phyloP scores from a whole-genome alignment of 2,113 vertebrate species.

The Oncorhynchus nerka region DNA sequence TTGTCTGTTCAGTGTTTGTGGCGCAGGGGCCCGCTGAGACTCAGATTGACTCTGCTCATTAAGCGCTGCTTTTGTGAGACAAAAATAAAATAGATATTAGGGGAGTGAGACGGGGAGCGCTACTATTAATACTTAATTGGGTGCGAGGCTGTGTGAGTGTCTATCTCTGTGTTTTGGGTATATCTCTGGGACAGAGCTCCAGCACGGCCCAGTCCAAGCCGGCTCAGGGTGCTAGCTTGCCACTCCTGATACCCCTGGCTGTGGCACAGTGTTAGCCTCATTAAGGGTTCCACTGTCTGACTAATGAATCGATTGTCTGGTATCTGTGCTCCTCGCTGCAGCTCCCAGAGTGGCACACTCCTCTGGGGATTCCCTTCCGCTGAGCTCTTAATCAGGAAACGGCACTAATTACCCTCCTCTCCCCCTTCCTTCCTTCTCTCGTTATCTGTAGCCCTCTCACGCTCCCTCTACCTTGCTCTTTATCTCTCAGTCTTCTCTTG shows the following conservation, averaged over 20 bases:
- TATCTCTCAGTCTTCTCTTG: background rate
- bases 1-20: conserved; percentile 44
- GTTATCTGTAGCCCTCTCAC: conserved; percentile 28
- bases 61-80: conserved; percentile 63
- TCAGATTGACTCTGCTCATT: conserved; percentile 64
- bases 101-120: conserved; percentile 53
- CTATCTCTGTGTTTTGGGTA: conserved; percentile 27
- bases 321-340: conserved; percentile 70
- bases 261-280: conserved; percentile 60
- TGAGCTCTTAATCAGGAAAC: conserved; percentile 77
- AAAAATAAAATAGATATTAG: conserved; percentile 71
- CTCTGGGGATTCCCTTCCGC: conserved; percentile 64
- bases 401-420: conserved; percentile 70
- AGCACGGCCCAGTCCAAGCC: conserved; percentile 5
- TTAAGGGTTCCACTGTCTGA: conserved; percentile 68
- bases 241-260: conserved; percentile 60
- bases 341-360: conserved; percentile 57
- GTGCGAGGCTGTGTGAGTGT: conserved; percentile 16
- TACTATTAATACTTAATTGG: conserved; percentile 71
- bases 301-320: conserved; percentile 79
- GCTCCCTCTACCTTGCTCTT: conserved; percentile 33
- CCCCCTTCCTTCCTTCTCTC: conserved; percentile 42
- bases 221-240: conserved; percentile 42
- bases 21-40: conserved; percentile 53
- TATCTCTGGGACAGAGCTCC: conserved; percentile 29